Percentiles rank a stretch among this genome's conserved stretches.
Evolutionary conservation across 2,113 vertebrate species (phyloP).

Genomic region (Cervus canadensis): DNA sequence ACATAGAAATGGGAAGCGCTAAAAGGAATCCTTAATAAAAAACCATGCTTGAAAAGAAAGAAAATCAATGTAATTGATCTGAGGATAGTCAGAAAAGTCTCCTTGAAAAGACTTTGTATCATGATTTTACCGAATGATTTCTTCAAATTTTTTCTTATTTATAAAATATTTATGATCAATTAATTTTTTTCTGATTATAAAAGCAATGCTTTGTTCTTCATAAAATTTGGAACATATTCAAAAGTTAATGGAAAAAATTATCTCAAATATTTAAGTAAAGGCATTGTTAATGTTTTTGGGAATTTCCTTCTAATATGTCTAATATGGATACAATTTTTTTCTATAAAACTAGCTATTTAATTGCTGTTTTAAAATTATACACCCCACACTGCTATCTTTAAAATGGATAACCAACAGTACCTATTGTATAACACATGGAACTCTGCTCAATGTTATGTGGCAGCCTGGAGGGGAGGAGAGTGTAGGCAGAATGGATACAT

Average conservation of each 20-base stretch:
- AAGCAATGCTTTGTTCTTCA: not conserved
- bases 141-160: not conserved
- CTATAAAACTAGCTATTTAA: not conserved
- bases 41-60: not conserved
- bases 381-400: not conserved
- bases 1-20: not conserved
- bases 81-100: not conserved
- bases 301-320: not conserved
- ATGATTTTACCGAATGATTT: not conserved
- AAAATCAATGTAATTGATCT: constrained; percentile 12
- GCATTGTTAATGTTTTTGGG: not conserved
- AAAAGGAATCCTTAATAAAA: not conserved
- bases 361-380: not conserved
- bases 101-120: not conserved
- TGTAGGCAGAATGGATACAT: not conserved
- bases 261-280: not conserved
- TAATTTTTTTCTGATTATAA: not conserved
- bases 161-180: not conserved
- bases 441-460: not conserved
- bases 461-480: not conserved
- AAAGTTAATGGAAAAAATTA: constrained; percentile 7
- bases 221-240: not conserved
- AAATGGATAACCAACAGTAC: not conserved
- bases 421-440: not conserved
- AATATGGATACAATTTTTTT: not conserved